phyloP scores from a whole-genome alignment of 2,113 vertebrate species.

The Oreochromis spilurus region DNA sequence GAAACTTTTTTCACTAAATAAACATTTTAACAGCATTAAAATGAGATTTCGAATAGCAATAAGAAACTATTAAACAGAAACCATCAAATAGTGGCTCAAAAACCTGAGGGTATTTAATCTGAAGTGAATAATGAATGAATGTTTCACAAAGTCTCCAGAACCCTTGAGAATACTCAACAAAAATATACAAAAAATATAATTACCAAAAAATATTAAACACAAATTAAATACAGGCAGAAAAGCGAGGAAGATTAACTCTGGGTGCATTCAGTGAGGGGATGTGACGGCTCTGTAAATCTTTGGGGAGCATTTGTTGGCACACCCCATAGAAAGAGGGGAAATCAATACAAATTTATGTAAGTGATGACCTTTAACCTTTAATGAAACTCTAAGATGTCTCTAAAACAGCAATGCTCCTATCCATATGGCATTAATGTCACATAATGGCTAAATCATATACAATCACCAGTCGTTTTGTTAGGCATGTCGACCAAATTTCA shows the following conservation, averaged over 20 bases:
- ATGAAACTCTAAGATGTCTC: not conserved
- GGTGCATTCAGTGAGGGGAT: not conserved
- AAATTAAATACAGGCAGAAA: not conserved
- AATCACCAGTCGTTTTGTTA: not conserved
- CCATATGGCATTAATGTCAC: not conserved
- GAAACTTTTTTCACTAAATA: not conserved
- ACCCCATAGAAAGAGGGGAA: not conserved
- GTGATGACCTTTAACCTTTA: not conserved
- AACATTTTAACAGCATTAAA: not conserved
- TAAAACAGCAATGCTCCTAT: not conserved
- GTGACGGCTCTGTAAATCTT: not conserved
- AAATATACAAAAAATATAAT: not conserved
- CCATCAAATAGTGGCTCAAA: not conserved
- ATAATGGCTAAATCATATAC: not conserved
- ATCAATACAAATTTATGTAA: not conserved
- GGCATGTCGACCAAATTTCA: not conserved
- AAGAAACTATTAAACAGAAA: not conserved
- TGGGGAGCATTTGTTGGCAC: not conserved
- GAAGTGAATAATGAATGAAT: not conserved
- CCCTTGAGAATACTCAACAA: not conserved
- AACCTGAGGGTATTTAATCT: not conserved
- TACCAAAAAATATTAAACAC: not conserved
- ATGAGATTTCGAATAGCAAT: not conserved
- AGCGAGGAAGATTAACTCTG: not conserved
- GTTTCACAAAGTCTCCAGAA: not conserved